Percentiles rank a stretch among this genome's conserved stretches.
These are phyloP conservation scores for Danaus chrysippus DNA, from an alignment of 2,888 invertebrate genomes.

Conservation along the genomic window DNA sequence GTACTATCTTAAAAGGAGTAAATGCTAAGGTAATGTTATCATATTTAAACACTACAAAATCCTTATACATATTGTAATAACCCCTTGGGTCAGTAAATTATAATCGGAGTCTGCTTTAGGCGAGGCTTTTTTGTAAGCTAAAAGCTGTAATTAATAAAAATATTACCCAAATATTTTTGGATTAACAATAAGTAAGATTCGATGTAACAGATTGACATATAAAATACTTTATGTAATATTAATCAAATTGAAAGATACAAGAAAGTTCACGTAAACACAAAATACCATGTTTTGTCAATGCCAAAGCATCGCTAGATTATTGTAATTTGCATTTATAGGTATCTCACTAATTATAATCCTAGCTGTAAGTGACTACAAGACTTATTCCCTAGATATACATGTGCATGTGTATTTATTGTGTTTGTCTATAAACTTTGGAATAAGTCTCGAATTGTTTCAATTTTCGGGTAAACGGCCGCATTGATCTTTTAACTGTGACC, in stretches of 20 bases:
- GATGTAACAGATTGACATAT: constrained; percentile 1
- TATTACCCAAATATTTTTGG: background rate
- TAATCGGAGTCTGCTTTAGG: no score
- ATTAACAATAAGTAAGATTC: background rate
- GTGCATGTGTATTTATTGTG: constrained; percentile 53
- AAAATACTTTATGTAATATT: background rate
- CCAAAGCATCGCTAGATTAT: constrained; percentile 80
- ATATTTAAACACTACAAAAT: no score
- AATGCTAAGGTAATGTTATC: no score
- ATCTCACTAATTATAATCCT: constrained; percentile 75
- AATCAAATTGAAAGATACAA: constrained; percentile 6
- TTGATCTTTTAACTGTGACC: constrained; percentile 24
- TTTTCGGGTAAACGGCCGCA: constrained; percentile 31
- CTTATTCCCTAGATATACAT: constrained; percentile 70
- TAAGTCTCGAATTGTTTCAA: constrained; percentile 62
- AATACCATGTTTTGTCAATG: constrained; percentile 78
- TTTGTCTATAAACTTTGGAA: constrained; percentile 59
- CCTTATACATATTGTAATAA: no score
- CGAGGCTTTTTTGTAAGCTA: no score
- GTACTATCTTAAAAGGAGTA: no score
- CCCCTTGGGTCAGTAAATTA: no score
- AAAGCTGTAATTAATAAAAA: no score
- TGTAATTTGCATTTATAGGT: constrained; percentile 78
- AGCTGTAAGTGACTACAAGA: constrained; percentile 72
- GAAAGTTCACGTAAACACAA: constrained; percentile 34